These are phyloP conservation scores for Catostylus mosaicus DNA, from an alignment of 30 jellyfish, hydroid and myxozoan species.

Conservation along the genomic window DNA sequence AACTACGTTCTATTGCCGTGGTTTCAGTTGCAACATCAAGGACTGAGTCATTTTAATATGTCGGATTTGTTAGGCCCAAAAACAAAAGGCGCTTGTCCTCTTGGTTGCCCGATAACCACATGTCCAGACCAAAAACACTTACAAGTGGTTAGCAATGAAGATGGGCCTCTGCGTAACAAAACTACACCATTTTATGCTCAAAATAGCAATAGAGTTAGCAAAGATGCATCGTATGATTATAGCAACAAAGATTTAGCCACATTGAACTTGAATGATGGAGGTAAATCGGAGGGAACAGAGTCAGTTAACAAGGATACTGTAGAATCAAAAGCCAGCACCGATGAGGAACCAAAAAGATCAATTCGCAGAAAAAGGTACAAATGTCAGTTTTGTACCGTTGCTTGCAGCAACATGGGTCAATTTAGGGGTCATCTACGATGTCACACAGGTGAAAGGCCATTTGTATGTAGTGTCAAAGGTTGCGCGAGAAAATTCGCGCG, in stretches of 20 bases:
- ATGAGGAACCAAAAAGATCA: neutral
- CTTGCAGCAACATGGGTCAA: conserved; percentile 79
- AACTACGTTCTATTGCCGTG: neutral
- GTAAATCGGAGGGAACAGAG: neutral
- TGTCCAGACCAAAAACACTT: conserved; percentile 27
- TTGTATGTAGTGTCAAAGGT: conserved; percentile 46
- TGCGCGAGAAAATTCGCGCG: conserved; percentile 70
- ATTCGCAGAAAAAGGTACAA: conserved; percentile 23
- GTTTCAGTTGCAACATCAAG: conserved; percentile 4
- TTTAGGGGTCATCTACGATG: conserved; percentile 72
- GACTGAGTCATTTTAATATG: neutral
- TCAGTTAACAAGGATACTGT: neutral
- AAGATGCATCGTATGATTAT: neutral
- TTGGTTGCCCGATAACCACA: conserved; percentile 27
- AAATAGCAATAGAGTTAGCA: neutral
- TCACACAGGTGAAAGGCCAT: conserved; percentile 83
- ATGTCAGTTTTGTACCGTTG: conserved; percentile 57
- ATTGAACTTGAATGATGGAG: too few relatives aligned
- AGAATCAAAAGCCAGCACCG: too few relatives aligned
- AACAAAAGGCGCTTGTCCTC: conserved; percentile 18
- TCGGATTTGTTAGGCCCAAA: neutral
- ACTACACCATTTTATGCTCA: neutral
- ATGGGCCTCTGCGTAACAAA: neutral
- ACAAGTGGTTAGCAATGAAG: neutral
- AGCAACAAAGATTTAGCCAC: too few relatives aligned